Evolutionary conservation across 2,888 invertebrate species (phyloP).

Genomic region (Xestia rhomboidea): DNA sequence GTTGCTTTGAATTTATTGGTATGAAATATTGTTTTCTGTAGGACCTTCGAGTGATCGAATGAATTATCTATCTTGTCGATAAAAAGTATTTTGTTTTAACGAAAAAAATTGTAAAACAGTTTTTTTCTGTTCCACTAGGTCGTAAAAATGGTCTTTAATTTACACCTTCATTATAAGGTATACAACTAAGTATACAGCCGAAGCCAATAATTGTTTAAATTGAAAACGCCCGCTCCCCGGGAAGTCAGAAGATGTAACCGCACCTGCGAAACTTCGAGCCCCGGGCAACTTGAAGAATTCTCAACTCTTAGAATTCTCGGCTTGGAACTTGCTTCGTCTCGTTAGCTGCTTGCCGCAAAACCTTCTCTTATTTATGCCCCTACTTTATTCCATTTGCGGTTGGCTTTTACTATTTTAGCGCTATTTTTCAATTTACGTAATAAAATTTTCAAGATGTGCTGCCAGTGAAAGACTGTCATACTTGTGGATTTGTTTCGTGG

Average conservation of each 20-base stretch:
- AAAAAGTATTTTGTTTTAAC: not conserved
- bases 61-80: slow-evolving; percentile 1
- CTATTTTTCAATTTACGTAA: slow-evolving; percentile 55
- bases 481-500: slow-evolving; percentile 4
- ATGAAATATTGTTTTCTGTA: slow-evolving; percentile 21
- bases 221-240: slow-evolving; percentile 74
- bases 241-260: slow-evolving; percentile 74
- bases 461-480: slow-evolving; percentile 40
- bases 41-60: not conserved
- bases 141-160: slow-evolving; percentile 47
- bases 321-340: slow-evolving; percentile 84
- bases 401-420: slow-evolving; percentile 62
- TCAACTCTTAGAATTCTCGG: slow-evolving; percentile 83
- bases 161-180: slow-evolving; percentile 51
- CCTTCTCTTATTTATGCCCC: slow-evolving; percentile 86
- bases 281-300: slow-evolving; percentile 74
- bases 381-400: slow-evolving; percentile 87
- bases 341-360: slow-evolving; percentile 87
- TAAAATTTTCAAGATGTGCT: slow-evolving; percentile 50
- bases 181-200: slow-evolving; percentile 52
- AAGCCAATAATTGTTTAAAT: slow-evolving; percentile 78
- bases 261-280: slow-evolving; percentile 81
- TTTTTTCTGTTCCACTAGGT: slow-evolving; percentile 16
- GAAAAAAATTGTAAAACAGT: not conserved
- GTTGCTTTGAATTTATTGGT: slow-evolving; percentile 35